Conservation (phyloP, 2,797 vertebrate genomes). For the Potorous gilbertii region DNA sequence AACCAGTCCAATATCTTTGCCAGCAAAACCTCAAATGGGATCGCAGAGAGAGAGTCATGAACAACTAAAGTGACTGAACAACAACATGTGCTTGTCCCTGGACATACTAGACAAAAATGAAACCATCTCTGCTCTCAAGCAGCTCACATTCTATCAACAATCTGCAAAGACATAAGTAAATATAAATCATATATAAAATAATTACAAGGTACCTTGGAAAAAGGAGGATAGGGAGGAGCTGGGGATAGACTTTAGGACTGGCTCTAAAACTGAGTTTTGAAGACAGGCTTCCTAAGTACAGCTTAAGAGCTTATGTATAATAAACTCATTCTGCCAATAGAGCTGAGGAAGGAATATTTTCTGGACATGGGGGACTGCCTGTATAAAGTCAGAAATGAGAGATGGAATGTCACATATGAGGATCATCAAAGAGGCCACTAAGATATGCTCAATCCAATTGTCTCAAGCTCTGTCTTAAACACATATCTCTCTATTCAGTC, state of each 20-base stretch:
- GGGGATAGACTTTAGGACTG: neutral
- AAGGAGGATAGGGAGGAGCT: neutral
- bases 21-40: neutral
- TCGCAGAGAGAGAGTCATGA: too few species aligned
- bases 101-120: neutral
- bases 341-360: neutral
- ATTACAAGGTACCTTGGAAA: neutral
- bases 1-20: neutral
- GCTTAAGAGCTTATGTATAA: neutral
- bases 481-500: neutral
- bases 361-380: neutral
- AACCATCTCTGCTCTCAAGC: neutral
- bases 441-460: constrained; percentile 43
- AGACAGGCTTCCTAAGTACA: neutral
- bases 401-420: neutral
- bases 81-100: neutral
- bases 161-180: neutral
- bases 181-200: neutral
- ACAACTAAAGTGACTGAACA: too few species aligned
- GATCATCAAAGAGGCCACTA: neutral
- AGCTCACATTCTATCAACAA: neutral
- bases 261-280: neutral
- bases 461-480: constrained; percentile 40
- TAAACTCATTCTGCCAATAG: neutral
- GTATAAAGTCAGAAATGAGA: neutral